A percentile compares a stretch with the other conserved stretches of the same genome.
Evolutionary conservation across 2,113 vertebrate genomes (phyloP).

Genomic region (Tamias sibiricus): DNA sequence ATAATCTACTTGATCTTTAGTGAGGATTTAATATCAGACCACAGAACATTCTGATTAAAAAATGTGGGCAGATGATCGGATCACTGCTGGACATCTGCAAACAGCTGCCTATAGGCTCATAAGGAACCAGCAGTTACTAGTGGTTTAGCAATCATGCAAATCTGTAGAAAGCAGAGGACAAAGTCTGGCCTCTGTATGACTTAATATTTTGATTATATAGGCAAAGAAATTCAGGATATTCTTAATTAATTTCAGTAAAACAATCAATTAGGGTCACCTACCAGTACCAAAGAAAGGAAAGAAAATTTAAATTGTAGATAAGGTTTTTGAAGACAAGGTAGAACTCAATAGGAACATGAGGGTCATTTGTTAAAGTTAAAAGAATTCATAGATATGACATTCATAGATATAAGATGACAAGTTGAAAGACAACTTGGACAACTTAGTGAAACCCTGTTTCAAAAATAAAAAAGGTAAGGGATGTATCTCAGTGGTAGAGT

Average conservation of each 20-base stretch:
- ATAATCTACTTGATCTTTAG: neutral
- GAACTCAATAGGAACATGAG: neutral
- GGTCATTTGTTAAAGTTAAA: neutral
- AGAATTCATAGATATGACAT: neutral
- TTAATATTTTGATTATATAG: neutral
- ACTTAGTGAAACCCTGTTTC: too few species aligned
- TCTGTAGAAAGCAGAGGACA: neutral
- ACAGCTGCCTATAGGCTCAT: neutral
- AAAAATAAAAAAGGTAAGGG: too few species aligned
- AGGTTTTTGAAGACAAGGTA: neutral
- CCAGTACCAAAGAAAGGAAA: neutral
- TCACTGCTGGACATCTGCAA: neutral
- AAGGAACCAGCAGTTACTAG: neutral
- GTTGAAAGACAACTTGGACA: too few species aligned
- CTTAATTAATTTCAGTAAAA: conserved; percentile 34
- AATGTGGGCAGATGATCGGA: neutral
- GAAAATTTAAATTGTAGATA: neutral
- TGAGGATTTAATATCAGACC: neutral
- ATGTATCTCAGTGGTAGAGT: too few species aligned
- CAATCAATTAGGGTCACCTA: neutral
- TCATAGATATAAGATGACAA: neutral
- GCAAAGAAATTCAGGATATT: neutral
- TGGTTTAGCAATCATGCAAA: neutral
- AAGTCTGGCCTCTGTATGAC: neutral
- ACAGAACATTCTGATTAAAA: neutral